Conservation (phyloP, 2,113 vertebrate genomes). For the Leptobrachium ailaonicum region DNA sequence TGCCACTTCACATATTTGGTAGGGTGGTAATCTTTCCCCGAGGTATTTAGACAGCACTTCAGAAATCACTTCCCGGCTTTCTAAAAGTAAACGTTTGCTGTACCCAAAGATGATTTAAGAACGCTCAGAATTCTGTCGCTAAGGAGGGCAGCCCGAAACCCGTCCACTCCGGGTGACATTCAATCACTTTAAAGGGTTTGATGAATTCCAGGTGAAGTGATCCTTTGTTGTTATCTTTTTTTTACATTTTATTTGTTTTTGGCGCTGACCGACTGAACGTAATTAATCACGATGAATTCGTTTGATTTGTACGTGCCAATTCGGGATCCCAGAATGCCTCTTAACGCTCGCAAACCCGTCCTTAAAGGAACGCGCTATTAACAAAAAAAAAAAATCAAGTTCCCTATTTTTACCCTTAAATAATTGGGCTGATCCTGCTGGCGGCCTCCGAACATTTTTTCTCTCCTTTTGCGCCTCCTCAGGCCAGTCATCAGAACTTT, state of each 20-base stretch:
- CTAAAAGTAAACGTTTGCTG: constrained; percentile 40
- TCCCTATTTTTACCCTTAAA: no score
- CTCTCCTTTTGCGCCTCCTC: no score
- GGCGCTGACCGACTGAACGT: background rate
- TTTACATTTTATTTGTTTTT: no score
- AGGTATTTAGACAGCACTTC: constrained; percentile 48
- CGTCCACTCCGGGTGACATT: background rate
- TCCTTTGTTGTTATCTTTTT: no score
- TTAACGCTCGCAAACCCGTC: background rate
- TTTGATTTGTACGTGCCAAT: background rate
- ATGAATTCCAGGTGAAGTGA: background rate
- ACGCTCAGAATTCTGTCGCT: constrained; percentile 20
- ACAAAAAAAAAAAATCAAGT: no score
- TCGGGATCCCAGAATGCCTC: background rate
- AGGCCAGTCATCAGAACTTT: no score
- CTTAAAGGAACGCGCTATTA: constrained; percentile 1
- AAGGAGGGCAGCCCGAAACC: background rate
- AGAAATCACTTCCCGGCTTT: constrained; percentile 42
- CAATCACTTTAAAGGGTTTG: background rate
- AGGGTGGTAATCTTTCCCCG: constrained; percentile 43
- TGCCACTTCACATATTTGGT: constrained; percentile 48
- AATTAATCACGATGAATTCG: background rate
- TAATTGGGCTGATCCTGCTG: no score
- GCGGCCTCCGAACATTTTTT: no score
- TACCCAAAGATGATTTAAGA: constrained; percentile 35